A percentile compares a stretch with the other conserved stretches of the same genome.
These are phyloP conservation scores for Amniataba percoides DNA, from an alignment of 2,797 vertebrate species.

Conservation along the genomic window DNA sequence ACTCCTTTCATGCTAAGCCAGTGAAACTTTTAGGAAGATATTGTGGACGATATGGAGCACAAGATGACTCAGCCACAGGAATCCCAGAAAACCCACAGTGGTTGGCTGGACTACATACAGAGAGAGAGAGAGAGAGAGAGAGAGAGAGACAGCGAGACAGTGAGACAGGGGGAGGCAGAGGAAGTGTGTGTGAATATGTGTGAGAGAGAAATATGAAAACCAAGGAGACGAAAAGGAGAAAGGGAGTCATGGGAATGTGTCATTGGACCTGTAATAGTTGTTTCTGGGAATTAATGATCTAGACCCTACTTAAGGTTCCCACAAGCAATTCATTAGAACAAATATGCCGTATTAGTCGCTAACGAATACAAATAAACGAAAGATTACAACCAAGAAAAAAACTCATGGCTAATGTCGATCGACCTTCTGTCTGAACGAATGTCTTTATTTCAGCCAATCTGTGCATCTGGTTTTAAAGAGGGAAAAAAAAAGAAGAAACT, in stretches of 20 bases:
- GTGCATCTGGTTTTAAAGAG: background rate
- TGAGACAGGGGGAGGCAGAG: slow-evolving; percentile 30
- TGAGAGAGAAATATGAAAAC: slow-evolving; percentile 31
- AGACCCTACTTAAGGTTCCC: slow-evolving; percentile 27
- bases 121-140: slow-evolving; percentile 19
- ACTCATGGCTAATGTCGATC: background rate
- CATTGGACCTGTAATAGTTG: slow-evolving; percentile 28
- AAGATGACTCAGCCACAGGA: slow-evolving; percentile 80
- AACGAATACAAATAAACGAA: slow-evolving; percentile 12
- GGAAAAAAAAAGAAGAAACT: background rate
- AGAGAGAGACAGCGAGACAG: slow-evolving; percentile 13
- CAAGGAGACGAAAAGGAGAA: slow-evolving; percentile 44
- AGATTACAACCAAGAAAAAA: slow-evolving; percentile 28
- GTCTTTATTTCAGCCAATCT: slow-evolving; percentile 11
- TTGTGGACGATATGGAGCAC: slow-evolving; percentile 66
- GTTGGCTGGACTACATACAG: slow-evolving; percentile 61
- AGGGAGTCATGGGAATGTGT: slow-evolving; percentile 56
- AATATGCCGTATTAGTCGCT: background rate
- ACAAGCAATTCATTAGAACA: slow-evolving; percentile 5
- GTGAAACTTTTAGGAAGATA: slow-evolving; percentile 81
- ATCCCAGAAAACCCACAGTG: slow-evolving; percentile 71
- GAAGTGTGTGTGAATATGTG: slow-evolving; percentile 14
- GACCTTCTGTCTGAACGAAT: background rate
- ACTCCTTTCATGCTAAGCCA: slow-evolving; percentile 79
- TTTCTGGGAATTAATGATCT: slow-evolving; percentile 32